Conservation (phyloP, 1,140 invertebrate species). For the Diploscapter pachys region DNA sequence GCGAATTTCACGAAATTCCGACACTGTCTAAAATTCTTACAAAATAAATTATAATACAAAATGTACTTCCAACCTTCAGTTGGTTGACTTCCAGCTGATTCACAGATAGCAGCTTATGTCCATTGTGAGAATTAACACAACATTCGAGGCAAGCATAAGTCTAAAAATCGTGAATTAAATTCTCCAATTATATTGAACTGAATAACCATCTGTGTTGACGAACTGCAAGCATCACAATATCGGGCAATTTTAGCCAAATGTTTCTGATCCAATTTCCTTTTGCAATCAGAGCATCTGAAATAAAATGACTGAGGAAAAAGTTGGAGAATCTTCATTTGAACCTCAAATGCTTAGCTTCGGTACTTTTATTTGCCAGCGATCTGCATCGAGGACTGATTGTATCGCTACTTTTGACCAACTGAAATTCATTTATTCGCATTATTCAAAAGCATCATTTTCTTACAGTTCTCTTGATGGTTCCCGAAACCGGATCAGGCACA, state of each 20-base stretch:
- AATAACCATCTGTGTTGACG: neutral
- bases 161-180: conserved; percentile 32
- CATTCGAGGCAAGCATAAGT: conserved; percentile 43
- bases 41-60: neutral
- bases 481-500: neutral
- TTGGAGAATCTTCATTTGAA: no score
- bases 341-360: no score
- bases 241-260: conserved; percentile 22
- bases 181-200: no score
- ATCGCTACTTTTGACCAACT: neutral
- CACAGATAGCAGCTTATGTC: conserved; percentile 37
- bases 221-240: conserved; percentile 25
- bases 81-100: conserved; percentile 34
- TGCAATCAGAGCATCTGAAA: conserved; percentile 19
- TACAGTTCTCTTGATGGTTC: no score
- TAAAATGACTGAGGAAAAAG: no score
- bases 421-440: no score
- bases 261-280: conserved; percentile 26
- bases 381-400: neutral
- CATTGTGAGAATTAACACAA: conserved; percentile 49
- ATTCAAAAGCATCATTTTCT: no score
- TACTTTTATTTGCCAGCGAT: neutral
- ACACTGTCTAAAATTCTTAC: conserved; percentile 15
- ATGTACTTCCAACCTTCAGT: conserved; percentile 24
- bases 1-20: conserved; percentile 27